phyloP scores from a whole-genome alignment of 2,888 invertebrate genomes.

The Ellobium chinense region DNA sequence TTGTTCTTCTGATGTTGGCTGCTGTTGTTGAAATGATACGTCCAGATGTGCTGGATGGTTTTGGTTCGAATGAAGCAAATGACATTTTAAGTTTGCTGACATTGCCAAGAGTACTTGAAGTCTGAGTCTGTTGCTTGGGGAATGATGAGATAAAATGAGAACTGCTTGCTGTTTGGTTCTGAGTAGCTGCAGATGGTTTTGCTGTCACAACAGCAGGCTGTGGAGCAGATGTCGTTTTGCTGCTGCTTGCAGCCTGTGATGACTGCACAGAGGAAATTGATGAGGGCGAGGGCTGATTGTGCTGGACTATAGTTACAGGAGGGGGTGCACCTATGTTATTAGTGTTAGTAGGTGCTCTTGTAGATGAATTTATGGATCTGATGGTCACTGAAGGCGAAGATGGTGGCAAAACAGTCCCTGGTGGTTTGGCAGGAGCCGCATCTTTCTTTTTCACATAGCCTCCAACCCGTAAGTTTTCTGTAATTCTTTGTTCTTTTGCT shows the following conservation, averaged over 20 bases:
- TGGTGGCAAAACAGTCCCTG: not conserved
- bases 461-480: not conserved
- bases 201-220: not conserved
- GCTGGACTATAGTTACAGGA: not conserved
- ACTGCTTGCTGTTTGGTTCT: not conserved
- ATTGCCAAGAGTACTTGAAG: not conserved
- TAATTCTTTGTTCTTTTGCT: not conserved
- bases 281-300: not conserved
- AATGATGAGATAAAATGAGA: not conserved
- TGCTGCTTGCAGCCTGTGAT: not conserved
- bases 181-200: not conserved
- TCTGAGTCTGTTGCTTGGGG: not conserved
- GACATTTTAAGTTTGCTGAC: not conserved
- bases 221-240: not conserved
- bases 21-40: slow-evolving; percentile 10
- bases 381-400: not conserved
- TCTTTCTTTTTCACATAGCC: slow-evolving; percentile 19
- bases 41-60: not conserved
- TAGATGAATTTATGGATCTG: slow-evolving; percentile 2
- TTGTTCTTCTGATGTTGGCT: slow-evolving; percentile 21
- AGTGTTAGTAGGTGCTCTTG: not conserved
- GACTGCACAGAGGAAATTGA: not conserved
- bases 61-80: not conserved
- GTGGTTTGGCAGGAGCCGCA: not conserved
- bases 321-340: not conserved